phyloP scores from a whole-genome alignment of 2,888 invertebrate genomes.

The Tetranychus truncatus region DNA sequence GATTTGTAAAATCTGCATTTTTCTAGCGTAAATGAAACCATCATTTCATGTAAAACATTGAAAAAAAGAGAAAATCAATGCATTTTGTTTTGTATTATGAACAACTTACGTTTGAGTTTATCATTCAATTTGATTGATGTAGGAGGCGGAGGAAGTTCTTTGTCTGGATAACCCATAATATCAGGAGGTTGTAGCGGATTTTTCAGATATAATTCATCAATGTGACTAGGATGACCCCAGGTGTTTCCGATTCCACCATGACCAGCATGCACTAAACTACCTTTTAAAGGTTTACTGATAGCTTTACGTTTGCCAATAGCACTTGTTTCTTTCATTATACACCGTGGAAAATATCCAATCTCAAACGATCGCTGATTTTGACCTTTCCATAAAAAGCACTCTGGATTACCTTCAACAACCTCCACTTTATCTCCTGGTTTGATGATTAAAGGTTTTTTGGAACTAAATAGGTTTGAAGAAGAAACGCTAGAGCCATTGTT shows the following conservation, averaged over 20 bases:
- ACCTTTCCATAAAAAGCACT: constrained; percentile 85
- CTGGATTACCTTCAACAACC: constrained; percentile 68
- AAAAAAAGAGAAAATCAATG: neutral
- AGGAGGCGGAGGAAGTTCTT: constrained; percentile 7
- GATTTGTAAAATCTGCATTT: too few relatives aligned
- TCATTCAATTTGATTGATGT: neutral
- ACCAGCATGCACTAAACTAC: constrained; percentile 62
- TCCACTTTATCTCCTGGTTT: constrained; percentile 65
- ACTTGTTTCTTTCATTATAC: constrained; percentile 13
- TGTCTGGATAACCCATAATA: constrained; percentile 36
- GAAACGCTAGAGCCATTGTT: neutral
- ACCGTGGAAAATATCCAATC: constrained; percentile 68
- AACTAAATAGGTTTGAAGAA: neutral
- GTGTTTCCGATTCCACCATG: constrained; percentile 47
- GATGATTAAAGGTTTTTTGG: constrained; percentile 45
- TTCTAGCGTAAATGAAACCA: too few relatives aligned
- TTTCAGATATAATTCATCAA: constrained; percentile 55
- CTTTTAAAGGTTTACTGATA: constrained; percentile 57
- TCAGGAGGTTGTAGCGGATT: constrained; percentile 57
- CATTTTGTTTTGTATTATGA: neutral
- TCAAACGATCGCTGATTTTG: constrained; percentile 76
- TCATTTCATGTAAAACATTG: too few relatives aligned
- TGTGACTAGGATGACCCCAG: constrained; percentile 63
- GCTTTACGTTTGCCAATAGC: constrained; percentile 35
- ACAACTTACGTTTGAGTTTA: constrained; percentile 8